phyloP scores from a whole-genome alignment of 2,113 vertebrate genomes.

The Oryzias melastigma region DNA sequence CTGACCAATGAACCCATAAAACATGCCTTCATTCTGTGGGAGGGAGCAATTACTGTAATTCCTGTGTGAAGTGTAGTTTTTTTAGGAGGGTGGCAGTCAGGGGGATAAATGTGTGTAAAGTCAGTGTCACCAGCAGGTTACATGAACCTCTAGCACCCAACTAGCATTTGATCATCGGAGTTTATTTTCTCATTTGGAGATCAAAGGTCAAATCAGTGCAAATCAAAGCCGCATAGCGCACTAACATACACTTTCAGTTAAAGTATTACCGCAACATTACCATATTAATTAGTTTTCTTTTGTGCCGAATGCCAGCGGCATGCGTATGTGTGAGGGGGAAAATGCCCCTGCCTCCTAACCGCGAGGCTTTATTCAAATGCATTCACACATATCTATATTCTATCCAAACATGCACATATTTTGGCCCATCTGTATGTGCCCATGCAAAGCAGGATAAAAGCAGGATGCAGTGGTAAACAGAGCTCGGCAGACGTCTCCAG shows the following conservation, averaged over 20 bases:
- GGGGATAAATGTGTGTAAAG: not conserved
- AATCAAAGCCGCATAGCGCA: slow-evolving; percentile 49
- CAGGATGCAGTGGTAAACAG: slow-evolving; percentile 50
- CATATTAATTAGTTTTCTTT: slow-evolving; percentile 68
- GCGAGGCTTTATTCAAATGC: slow-evolving; percentile 45
- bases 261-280: slow-evolving; percentile 50
- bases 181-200: slow-evolving; percentile 48
- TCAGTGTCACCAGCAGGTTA: slow-evolving; percentile 16
- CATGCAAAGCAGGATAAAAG: slow-evolving; percentile 34
- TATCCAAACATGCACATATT: slow-evolving; percentile 59
- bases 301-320: slow-evolving; percentile 52
- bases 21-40: not conserved
- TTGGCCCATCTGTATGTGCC: slow-evolving; percentile 53
- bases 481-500: slow-evolving; percentile 41
- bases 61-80: not conserved
- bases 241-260: slow-evolving; percentile 45
- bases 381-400: slow-evolving; percentile 43
- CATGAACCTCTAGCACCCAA: slow-evolving; percentile 16
- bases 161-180: slow-evolving; percentile 44
- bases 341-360: slow-evolving; percentile 15
- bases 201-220: slow-evolving; percentile 59
- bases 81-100: not conserved
- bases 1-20: not conserved
- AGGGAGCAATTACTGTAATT: not conserved
- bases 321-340: slow-evolving; percentile 1